Percentiles rank a stretch among this genome's conserved stretches.
Conservation (phyloP, 1,140 invertebrate genomes). For the Cydia amplana region DNA sequence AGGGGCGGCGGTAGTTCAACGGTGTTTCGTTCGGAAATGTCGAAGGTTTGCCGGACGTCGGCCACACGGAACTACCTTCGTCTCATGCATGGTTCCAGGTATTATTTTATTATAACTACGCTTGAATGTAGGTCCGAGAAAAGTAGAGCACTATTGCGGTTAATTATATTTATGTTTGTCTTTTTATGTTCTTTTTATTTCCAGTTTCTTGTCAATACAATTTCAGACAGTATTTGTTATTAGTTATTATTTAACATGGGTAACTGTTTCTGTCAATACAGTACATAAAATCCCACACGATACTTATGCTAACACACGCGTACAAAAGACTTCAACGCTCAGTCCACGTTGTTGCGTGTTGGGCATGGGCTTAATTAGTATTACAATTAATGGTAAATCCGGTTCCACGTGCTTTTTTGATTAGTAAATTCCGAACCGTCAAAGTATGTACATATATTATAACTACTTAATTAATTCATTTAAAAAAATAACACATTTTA, state of each 20-base stretch:
- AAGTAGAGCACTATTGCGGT: neutral
- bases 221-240: neutral
- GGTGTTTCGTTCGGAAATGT: conserved; percentile 70
- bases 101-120: conserved; percentile 51
- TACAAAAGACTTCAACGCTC: conserved; percentile 49
- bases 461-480: too few species aligned
- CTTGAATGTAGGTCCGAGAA: conserved; percentile 39
- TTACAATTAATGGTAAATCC: too few species aligned
- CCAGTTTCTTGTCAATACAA: neutral
- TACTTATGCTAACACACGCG: neutral
- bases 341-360: neutral
- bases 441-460: too few species aligned
- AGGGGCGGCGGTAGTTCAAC: conserved; percentile 48
- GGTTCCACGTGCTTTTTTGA: too few species aligned
- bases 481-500: too few species aligned
- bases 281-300: neutral
- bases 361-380: neutral
- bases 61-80: conserved; percentile 75
- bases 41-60: conserved; percentile 77
- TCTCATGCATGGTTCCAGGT: conserved; percentile 69
- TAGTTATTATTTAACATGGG: too few species aligned
- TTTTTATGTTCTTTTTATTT: neutral
- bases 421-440: too few species aligned
- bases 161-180: neutral
- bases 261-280: too few species aligned